These are phyloP conservation scores for Melozone crissalis DNA, from an alignment of 2,113 vertebrate species.

Conservation along the genomic window DNA sequence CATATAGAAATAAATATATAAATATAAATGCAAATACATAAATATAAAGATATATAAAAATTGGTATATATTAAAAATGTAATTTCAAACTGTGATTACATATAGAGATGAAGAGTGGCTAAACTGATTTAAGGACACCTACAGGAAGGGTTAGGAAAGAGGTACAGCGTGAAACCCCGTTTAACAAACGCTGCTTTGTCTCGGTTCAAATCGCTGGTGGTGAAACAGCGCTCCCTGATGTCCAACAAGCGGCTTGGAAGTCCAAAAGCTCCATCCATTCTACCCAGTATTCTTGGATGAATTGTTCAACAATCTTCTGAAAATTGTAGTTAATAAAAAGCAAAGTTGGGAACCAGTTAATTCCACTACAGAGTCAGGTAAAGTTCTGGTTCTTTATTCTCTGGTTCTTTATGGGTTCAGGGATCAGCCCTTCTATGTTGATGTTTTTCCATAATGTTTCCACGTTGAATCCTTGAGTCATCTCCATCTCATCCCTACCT, in stretches of 20 bases:
- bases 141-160: background rate
- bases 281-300: background rate
- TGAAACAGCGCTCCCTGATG: slow-evolving; percentile 46
- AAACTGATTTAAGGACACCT: background rate
- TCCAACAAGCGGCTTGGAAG: background rate
- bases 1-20: too few relatives aligned
- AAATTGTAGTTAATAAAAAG: background rate
- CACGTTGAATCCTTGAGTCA: background rate
- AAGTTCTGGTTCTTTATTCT: background rate
- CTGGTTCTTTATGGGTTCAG: background rate
- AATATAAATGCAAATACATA: too few relatives aligned
- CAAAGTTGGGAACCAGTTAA: background rate
- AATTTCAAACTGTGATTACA: background rate
- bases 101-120: background rate
- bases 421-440: background rate
- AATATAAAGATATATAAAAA: too few relatives aligned
- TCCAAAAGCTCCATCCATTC: background rate
- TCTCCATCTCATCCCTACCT: background rate
- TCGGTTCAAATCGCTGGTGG: background rate
- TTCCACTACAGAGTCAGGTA: background rate
- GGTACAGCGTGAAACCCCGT: background rate
- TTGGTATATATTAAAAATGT: background rate
- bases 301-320: background rate
- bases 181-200: background rate
- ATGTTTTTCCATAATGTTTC: background rate